A percentile compares a stretch with the other conserved stretches of the same genome.
phyloP scores from a whole-genome alignment of 2,797 vertebrate genomes.

The Poecilia picta region DNA sequence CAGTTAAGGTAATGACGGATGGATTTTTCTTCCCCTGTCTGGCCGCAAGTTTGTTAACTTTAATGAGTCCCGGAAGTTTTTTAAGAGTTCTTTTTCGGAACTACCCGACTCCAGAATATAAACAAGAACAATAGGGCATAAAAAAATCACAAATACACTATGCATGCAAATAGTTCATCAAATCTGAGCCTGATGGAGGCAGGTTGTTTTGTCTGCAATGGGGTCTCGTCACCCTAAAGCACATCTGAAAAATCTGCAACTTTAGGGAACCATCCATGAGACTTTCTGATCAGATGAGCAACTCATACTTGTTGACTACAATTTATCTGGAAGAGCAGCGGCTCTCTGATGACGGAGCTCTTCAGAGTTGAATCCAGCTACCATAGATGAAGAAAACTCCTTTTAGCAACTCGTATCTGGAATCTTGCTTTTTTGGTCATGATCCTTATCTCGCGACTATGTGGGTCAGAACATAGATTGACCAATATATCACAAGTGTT shows the following conservation, averaged over 20 bases:
- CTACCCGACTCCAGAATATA: neutral
- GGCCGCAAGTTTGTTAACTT: slow-evolving; percentile 33
- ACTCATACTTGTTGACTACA: neutral
- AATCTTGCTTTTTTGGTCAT: neutral
- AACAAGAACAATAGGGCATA: neutral
- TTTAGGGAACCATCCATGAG: neutral
- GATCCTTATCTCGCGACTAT: neutral
- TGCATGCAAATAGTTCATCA: neutral
- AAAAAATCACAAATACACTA: neutral
- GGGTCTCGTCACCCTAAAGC: neutral
- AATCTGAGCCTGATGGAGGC: neutral
- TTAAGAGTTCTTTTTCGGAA: slow-evolving; percentile 4
- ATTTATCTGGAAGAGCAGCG: neutral
- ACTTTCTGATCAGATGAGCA: neutral
- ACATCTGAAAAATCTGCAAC: neutral
- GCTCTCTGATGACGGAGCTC: neutral
- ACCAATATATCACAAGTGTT: neutral
- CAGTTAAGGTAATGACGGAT: slow-evolving; percentile 56
- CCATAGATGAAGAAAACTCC: neutral
- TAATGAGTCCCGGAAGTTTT: slow-evolving; percentile 27
- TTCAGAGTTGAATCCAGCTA: neutral
- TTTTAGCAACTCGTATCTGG: neutral
- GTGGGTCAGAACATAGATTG: neutral
- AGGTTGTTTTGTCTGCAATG: neutral
- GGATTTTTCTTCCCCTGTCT: slow-evolving; percentile 23